A percentile compares a stretch with the other conserved stretches of the same genome.
These are phyloP conservation scores for Coenonympha arcania DNA, from an alignment of 2,888 invertebrate genomes.

Conservation along the genomic window DNA sequence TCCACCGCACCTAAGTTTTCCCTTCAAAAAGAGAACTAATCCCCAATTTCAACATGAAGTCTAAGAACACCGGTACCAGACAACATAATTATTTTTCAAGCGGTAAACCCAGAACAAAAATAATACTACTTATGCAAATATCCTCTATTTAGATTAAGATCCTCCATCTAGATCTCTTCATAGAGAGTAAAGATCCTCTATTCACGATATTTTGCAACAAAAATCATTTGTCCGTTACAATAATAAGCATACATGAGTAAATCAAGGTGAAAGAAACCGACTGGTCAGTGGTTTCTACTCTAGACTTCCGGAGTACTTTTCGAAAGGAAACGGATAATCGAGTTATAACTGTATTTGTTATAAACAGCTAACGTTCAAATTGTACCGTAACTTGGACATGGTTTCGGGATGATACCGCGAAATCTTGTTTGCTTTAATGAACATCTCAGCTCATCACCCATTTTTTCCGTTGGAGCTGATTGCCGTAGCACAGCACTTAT, in stretches of 20 bases:
- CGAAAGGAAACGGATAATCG: slow-evolving; percentile 36
- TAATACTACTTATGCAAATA: no score
- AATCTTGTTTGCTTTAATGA: slow-evolving; percentile 10
- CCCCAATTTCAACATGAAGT: no score
- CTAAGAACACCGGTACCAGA: no score
- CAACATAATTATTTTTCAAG: no score
- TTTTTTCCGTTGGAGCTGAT: no score
- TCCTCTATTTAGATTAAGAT: no score
- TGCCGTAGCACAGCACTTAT: no score
- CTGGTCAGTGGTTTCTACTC: no score
- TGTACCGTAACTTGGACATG: slow-evolving; percentile 27
- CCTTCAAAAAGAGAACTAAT: no score
- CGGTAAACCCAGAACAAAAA: no score
- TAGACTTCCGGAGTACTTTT: slow-evolving; percentile 20
- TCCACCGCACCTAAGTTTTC: no score
- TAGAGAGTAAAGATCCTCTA: neutral
- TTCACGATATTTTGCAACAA: neutral
- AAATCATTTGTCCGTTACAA: slow-evolving; percentile 3
- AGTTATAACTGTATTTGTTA: slow-evolving; percentile 33
- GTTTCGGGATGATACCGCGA: slow-evolving; percentile 24
- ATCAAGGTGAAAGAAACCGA: slow-evolving; percentile 21
- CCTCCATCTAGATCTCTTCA: no score
- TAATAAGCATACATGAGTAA: slow-evolving; percentile 9
- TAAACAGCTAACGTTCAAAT: slow-evolving; percentile 20
- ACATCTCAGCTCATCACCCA: neutral